A percentile compares a stretch with the other conserved stretches of the same genome.
Evolutionary conservation across 1,140 invertebrate genomes (phyloP).

Genomic region (Lucilia sericata): DNA sequence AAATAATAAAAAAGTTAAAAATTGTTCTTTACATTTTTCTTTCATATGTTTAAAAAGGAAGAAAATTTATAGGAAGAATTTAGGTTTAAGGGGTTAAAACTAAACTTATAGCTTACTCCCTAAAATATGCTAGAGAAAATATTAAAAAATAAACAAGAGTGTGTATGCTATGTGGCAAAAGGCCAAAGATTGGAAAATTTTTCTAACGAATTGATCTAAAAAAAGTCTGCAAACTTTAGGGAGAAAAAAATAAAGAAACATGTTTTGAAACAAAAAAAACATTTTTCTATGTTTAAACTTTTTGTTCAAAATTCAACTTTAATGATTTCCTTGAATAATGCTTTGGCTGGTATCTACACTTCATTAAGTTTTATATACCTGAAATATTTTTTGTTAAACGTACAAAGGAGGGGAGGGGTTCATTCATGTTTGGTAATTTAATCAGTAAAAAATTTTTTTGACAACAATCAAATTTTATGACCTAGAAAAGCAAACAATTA

Average conservation of each 20-base stretch:
- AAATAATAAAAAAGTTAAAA: neutral
- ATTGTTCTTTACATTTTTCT: neutral
- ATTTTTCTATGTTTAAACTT: too few relatives aligned
- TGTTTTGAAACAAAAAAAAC: too few relatives aligned
- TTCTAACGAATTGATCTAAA: neutral
- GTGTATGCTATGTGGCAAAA: neutral
- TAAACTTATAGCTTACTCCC: too few relatives aligned
- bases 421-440: neutral
- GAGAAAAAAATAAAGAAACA: neutral
- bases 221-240: neutral
- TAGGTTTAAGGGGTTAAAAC: neutral
- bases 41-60: neutral
- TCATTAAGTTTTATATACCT: slow-evolving; percentile 20
- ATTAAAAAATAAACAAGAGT: neutral
- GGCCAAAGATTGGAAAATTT: neutral
- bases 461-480: slow-evolving; percentile 14
- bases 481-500: neutral
- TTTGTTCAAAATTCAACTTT: neutral
- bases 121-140: neutral
- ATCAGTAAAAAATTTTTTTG: neutral
- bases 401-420: neutral
- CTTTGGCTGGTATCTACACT: neutral
- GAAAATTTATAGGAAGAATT: neutral
- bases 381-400: neutral
- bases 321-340: neutral